Evolutionary conservation across 2,113 vertebrate genomes (phyloP), one percentile per base, ranked within the genome.

Genomic region (Esox niger): DNA sequence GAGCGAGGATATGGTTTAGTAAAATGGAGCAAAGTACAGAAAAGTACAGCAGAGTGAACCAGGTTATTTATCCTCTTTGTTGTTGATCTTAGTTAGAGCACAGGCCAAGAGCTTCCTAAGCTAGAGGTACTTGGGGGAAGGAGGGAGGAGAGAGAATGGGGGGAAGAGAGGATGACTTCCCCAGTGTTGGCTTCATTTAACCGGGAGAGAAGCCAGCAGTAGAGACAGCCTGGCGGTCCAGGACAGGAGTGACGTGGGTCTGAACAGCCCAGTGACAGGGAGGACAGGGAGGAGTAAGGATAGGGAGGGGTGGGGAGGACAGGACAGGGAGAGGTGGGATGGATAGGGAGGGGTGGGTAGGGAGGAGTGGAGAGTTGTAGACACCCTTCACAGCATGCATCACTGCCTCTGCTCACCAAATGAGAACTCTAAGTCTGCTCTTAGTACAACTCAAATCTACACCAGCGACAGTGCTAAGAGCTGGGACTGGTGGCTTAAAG

Each of bases 101-200:
- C 31, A 67, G 73, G 82, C 87, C 84, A 86, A 86, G 77, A 64
- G 83, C 58, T 74, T 70, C 38, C 38, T 43, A 10, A 15, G 38
- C 11, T 43, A 43, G 38, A 43, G 38, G 13, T 4, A 43, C 38
- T 43, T 27, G 57, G 57, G 27, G 29, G 27, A 15, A 7, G 29
- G 57, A 23, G 27, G 11, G 25, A 20, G 27, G 56, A 23, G 13
- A 3, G 25, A 15, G 25, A 26, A 27, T 9, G 7, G 20, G 43
- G 21, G 20, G 20, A 25, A 35, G 25, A 58, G 21, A 13, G 61
- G 17, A 29, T 47, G 26, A 20, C 58, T 95, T 95, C 97, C 87
- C 97, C 97, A 30, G 98, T 96, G 0, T 61, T 64, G 46, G 15
- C 6, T 55, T 49, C 33, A 26, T 57, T 2, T 43, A 43, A 49